Percentiles rank a stretch among this genome's conserved stretches.
These are phyloP conservation scores for Zhengitettix transpicula DNA, from an alignment of 2,888 invertebrate species.

Conservation along the genomic window DNA sequence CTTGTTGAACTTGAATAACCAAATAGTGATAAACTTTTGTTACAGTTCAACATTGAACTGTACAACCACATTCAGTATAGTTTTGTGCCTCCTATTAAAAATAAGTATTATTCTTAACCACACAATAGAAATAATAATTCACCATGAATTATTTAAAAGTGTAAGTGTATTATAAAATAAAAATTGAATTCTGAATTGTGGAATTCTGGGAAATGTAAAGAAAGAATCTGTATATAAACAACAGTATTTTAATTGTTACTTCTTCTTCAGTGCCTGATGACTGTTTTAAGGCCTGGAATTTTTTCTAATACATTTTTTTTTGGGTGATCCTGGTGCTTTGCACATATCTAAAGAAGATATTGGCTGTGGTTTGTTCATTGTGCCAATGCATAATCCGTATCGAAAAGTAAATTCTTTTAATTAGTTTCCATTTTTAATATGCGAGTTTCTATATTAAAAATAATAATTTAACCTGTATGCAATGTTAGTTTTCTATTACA, in stretches of 20 bases:
- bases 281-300: constrained; percentile 1
- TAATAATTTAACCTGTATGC: background rate
- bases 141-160: background rate
- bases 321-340: too few relatives aligned
- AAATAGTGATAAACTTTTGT: background rate
- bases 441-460: background rate
- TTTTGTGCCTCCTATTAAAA: background rate
- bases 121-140: background rate
- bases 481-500: background rate
- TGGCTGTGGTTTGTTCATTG: too few relatives aligned
- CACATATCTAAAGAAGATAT: too few relatives aligned
- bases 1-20: too few relatives aligned
- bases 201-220: background rate
- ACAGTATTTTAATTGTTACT: constrained; percentile 5
- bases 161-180: background rate
- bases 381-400: too few relatives aligned
- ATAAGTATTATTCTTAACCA: background rate
- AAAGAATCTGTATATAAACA: constrained; percentile 3
- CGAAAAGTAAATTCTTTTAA: too few relatives aligned
- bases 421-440: background rate
- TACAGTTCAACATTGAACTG: background rate
- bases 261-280: constrained; percentile 6
- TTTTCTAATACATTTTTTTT: background rate
- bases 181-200: background rate
- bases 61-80: background rate